Evolutionary conservation across 2,113 vertebrate genomes (phyloP).

Genomic region (Spizaetus ornatus): DNA sequence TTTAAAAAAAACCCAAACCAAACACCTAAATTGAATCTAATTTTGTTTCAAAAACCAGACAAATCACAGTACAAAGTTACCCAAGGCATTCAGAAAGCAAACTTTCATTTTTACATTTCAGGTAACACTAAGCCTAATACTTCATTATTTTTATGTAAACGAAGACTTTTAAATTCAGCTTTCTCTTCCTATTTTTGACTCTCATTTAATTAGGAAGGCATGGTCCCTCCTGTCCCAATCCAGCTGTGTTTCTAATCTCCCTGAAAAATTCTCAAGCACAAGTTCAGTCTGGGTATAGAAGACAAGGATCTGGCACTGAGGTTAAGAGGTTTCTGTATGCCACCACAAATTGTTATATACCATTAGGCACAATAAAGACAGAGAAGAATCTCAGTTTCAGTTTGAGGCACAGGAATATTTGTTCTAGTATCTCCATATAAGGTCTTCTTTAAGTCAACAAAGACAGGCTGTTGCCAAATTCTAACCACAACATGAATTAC

Average conservation of each 20-base stretch:
- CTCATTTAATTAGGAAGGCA: neutral
- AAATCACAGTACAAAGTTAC: neutral
- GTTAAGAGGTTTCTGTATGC: neutral
- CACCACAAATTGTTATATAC: neutral
- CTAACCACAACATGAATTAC: slow-evolving; percentile 18
- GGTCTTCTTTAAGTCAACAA: slow-evolving; percentile 42
- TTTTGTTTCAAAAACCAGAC: neutral
- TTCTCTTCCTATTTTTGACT: neutral
- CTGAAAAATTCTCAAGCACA: neutral
- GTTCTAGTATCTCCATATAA: slow-evolving; percentile 29
- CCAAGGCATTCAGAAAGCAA: neutral
- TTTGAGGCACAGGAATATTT: neutral
- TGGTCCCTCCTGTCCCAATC: neutral
- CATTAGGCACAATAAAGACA: neutral
- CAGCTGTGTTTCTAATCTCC: neutral
- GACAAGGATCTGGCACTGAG: neutral
- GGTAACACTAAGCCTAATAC: neutral
- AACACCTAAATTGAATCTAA: neutral
- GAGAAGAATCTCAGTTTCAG: neutral
- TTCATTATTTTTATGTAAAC: neutral
- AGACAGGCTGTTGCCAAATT: slow-evolving; percentile 21
- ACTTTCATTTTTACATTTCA: neutral
- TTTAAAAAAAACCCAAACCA: neutral
- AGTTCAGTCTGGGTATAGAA: neutral
- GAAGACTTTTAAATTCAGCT: neutral